Percentiles rank a stretch among this genome's conserved stretches.
Evolutionary conservation across 2,113 vertebrate genomes (phyloP).

Genomic region (Ceyx cyanopectus): DNA sequence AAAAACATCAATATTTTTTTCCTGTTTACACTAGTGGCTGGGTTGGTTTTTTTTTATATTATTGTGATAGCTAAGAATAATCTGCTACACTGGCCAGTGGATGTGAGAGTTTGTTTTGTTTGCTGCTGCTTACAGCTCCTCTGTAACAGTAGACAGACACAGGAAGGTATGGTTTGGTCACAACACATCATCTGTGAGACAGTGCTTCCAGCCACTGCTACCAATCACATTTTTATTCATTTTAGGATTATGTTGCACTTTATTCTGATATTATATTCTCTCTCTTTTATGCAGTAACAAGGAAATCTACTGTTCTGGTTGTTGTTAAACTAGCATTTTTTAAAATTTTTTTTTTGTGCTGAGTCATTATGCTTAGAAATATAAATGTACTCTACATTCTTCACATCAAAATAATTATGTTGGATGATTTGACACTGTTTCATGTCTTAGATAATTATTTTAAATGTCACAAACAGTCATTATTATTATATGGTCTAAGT

Average conservation of each 20-base stretch:
- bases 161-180: neutral
- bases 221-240: neutral
- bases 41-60: neutral
- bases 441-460: neutral
- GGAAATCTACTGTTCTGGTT: neutral
- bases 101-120: neutral
- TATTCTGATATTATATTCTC: neutral
- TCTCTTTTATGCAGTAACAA: neutral
- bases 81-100: neutral
- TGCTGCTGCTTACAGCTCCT: neutral
- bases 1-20: neutral
- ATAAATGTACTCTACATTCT: neutral
- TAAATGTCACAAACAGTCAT: neutral
- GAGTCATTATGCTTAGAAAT: conserved; percentile 9
- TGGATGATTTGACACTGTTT: neutral
- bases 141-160: neutral
- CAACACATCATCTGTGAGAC: neutral
- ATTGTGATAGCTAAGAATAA: neutral
- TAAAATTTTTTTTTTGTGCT: neutral
- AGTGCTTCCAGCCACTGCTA: neutral
- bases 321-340: neutral
- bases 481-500: neutral
- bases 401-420: neutral
- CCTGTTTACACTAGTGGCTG: neutral
- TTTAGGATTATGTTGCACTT: neutral